Base-by-base conservation (phyloP, 2,797 vertebrate species). In the Valencia hispanica region DNA sequence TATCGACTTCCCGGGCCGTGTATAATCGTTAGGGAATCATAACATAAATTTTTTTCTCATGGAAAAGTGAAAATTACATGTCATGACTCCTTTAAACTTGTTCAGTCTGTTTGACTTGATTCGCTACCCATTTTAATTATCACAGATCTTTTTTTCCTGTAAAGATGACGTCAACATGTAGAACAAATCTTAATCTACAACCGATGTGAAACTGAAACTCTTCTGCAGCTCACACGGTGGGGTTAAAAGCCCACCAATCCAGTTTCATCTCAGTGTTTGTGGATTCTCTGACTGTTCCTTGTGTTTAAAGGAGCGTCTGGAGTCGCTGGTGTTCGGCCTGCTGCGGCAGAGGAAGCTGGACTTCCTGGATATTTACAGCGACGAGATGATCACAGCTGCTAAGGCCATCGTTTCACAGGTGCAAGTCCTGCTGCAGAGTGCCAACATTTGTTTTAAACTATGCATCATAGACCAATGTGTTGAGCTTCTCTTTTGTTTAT, bases 361-460 rank as follows among this genome's bases (percentile, higher is more conserved):
- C 94, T 99, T 99, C 93, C 95, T 98, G 94, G 97, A 99, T 85
- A 97, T 98, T 88, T 99, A 99, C 93, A 95, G 95, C 34, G 96
- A 98, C 51, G 97, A 99, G 96, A 98, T 97, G 96, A 96, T 97
- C 71, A 74, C 93, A 74, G 96, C 97, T 0, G 97, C 97, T 22
- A 98, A 97, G 87, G 95, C 95, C 89, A 94, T 98, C 57, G 96
- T 99, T 88, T 95, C 97, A 78, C 97, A 98, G 98, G 98, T 99
- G 20, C 2, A 36, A 36, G 30, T 25, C 18, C 17, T 6, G 36
- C 45, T 14, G 11, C 45, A 17, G n/a, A n/a, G 8, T n/a, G 36
- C 11, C 36, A 6, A 11, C 5, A 25, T n/a, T 41, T 1, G 34
- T 25, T 25, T 22, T 12, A n/a, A 22, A 1, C 39, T 15, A 30